phyloP scores from a whole-genome alignment of 2,113 vertebrate species.

The Barnardius zonarius region DNA sequence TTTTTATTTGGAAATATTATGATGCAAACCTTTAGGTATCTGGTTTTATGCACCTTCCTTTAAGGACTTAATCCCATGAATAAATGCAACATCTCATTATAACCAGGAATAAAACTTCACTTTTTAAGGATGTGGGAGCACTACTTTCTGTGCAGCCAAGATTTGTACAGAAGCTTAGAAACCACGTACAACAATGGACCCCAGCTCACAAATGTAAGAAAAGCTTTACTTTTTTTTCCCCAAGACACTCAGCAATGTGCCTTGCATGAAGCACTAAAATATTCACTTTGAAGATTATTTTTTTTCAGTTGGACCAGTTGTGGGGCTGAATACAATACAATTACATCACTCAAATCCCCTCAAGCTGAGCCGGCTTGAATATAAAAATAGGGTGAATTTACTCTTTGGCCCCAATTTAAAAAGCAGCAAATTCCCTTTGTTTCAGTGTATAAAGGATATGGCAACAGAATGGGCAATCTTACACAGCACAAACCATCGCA shows the following conservation, averaged over 20 bases:
- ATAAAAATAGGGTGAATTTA: constrained; percentile 66
- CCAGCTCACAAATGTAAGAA: background rate
- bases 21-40: background rate
- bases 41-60: background rate
- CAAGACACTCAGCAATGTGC: constrained; percentile 35
- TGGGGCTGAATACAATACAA: constrained; percentile 55
- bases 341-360: constrained; percentile 65
- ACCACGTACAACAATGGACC: constrained; percentile 34
- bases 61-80: constrained; percentile 32
- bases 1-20: background rate
- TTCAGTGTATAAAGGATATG: constrained; percentile 39
- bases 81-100: constrained; percentile 45
- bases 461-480: constrained; percentile 22
- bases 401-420: constrained; percentile 71
- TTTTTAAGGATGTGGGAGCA: constrained; percentile 17
- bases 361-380: constrained; percentile 62
- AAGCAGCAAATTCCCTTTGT: constrained; percentile 61
- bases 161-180: constrained; percentile 49
- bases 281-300: constrained; percentile 69
- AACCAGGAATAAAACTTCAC: background rate
- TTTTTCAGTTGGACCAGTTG: constrained; percentile 40
- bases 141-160: background rate
- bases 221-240: background rate
- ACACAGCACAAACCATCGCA: constrained; percentile 32
- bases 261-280: constrained; percentile 47